Percentiles rank a stretch among this genome's conserved stretches.
Evolutionary conservation across 2,888 invertebrate genomes (phyloP).

Genomic region (Helobdella robusta): DNA sequence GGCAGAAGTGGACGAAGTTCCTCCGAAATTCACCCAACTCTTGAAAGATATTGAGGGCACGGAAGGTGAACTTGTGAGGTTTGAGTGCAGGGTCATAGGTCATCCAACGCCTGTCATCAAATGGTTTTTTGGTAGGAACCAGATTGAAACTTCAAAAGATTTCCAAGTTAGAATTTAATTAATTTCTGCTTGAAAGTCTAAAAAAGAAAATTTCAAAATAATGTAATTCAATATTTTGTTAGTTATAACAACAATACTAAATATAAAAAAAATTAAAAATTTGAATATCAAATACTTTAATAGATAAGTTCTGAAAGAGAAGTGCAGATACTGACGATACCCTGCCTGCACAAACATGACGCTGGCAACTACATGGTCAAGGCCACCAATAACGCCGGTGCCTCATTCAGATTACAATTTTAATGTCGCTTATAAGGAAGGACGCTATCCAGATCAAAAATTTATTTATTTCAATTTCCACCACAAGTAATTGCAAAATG

Average conservation of each 20-base stretch:
- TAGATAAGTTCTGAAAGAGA: conserved; percentile 47
- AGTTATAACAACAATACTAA: background rate
- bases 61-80: conserved; percentile 53
- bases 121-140: conserved; percentile 71
- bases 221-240: too few relatives aligned
- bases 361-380: conserved; percentile 70
- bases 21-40: conserved; percentile 51
- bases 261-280: background rate
- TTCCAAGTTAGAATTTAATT: conserved; percentile 52
- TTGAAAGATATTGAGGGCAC: conserved; percentile 63
- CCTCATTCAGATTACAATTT: too few relatives aligned
- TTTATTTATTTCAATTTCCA: too few relatives aligned
- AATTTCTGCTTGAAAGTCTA: too few relatives aligned
- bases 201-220: too few relatives aligned
- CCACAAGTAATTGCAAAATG: conserved; percentile 72
- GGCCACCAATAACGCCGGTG: conserved; percentile 63
- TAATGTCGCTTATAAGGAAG: too few relatives aligned
- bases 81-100: conserved; percentile 47
- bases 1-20: conserved; percentile 38
- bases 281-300: background rate
- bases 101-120: conserved; percentile 54
- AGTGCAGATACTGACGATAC: conserved; percentile 57
- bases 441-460: too few relatives aligned
- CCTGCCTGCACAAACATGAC: conserved; percentile 60
- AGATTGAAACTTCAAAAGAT: conserved; percentile 56